Evolutionary conservation across 2,113 vertebrate genomes (phyloP).

Genomic region (Colossoma macropomum): DNA sequence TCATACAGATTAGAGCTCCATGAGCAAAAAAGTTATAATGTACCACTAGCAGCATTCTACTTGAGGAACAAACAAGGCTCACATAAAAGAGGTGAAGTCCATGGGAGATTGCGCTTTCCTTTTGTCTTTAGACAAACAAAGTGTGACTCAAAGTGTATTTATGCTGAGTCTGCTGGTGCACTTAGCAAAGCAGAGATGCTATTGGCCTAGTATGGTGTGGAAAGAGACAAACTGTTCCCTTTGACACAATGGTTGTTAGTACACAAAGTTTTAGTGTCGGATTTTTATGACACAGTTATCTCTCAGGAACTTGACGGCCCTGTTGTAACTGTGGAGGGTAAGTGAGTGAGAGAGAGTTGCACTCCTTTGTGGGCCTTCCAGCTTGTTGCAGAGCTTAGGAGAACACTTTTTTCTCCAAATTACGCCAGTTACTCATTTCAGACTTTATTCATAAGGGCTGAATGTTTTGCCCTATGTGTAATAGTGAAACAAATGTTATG

Average conservation of each 20-base stretch:
- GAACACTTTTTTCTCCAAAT: neutral
- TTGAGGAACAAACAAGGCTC: neutral
- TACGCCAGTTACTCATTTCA: neutral
- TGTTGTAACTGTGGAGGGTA: neutral
- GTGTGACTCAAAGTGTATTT: slow-evolving; percentile 21
- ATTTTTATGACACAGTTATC: slow-evolving; percentile 8
- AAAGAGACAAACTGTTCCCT: slow-evolving; percentile 16
- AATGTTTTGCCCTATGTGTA: neutral
- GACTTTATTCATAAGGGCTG: neutral
- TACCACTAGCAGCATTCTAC: neutral
- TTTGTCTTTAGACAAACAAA: slow-evolving; percentile 5
- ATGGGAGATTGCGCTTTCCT: neutral
- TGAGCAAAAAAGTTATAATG: neutral
- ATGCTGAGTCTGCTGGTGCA: neutral
- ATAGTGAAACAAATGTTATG: neutral
- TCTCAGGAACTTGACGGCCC: neutral
- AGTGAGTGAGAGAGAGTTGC: neutral
- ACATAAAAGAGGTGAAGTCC: slow-evolving; percentile 14
- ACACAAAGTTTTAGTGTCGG: slow-evolving; percentile 14
- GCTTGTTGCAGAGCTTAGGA: neutral
- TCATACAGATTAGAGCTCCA: neutral
- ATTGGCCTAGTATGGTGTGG: slow-evolving; percentile 7
- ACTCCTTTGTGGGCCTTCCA: neutral
- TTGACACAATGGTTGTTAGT: slow-evolving; percentile 34
- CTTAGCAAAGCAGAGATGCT: neutral